Evolutionary conservation across 2,797 vertebrate species (phyloP).

Genomic region (Epinephelus awoara): DNA sequence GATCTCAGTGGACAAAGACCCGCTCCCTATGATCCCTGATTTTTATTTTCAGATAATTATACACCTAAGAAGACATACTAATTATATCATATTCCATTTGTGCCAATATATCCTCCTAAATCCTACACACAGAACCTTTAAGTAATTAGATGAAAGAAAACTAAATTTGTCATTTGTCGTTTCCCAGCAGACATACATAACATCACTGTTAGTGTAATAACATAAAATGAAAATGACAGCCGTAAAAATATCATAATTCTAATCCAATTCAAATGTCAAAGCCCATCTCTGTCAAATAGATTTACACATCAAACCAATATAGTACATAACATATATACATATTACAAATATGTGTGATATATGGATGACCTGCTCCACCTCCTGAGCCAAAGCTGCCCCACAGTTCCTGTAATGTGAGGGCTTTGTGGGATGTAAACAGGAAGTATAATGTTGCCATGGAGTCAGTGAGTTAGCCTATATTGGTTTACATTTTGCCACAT

Average conservation of each 20-base stretch:
- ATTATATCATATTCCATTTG: too few relatives aligned
- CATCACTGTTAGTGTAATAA: not conserved
- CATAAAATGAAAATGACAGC: not conserved
- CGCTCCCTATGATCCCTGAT: too few relatives aligned
- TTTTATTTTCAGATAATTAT: too few relatives aligned
- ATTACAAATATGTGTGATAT: too few relatives aligned
- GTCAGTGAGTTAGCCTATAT: not conserved
- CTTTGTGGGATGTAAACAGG: not conserved
- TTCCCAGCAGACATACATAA: not conserved
- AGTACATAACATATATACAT: not conserved
- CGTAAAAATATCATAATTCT: not conserved
- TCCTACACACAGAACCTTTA: too few relatives aligned
- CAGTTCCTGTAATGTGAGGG: not conserved
- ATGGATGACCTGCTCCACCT: not conserved
- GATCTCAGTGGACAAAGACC: too few relatives aligned
- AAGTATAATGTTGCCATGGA: not conserved
- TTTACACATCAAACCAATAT: not conserved
- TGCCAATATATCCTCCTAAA: too few relatives aligned
- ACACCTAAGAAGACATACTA: too few relatives aligned
- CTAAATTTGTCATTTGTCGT: not conserved
- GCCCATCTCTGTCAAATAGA: not conserved
- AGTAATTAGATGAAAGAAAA: not conserved
- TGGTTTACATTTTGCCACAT: not conserved
- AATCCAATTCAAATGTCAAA: not conserved
- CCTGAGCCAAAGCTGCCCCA: not conserved